These are phyloP conservation scores for Diacarnus erythraeanus DNA, from an alignment of 37 sponge, comb jelly and placozoan genomes.

Conservation along the genomic window DNA sequence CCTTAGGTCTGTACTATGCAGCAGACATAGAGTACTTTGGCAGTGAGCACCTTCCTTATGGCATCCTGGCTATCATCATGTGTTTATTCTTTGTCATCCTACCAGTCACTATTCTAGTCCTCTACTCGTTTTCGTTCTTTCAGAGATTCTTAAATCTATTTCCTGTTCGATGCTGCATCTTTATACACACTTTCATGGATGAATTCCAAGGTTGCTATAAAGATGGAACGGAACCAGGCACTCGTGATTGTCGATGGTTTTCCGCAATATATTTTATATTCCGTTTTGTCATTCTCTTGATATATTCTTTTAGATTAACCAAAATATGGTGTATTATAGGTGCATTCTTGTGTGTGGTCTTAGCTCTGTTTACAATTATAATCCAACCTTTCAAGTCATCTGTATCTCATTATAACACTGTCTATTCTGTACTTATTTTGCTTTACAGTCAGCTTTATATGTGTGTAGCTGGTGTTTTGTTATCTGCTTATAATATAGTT, in stretches of 20 bases:
- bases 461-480: background rate
- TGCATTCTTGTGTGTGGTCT: background rate
- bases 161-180: background rate
- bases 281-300: constrained; percentile 36
- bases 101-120: constrained; percentile 41
- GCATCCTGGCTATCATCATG: constrained; percentile 18
- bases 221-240: constrained; percentile 47
- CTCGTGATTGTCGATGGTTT: constrained; percentile 55
- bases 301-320: no score
- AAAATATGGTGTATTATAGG: no score
- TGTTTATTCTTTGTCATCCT: constrained; percentile 18
- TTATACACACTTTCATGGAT: constrained; percentile 43
- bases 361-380: background rate
- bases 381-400: background rate
- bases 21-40: constrained; percentile 48
- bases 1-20: constrained; percentile 22
- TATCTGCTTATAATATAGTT: background rate
- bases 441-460: background rate
- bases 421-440: constrained; percentile 1
- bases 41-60: constrained; percentile 41
- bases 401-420: background rate
- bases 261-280: constrained; percentile 35
- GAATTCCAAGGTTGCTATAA: constrained; percentile 70
- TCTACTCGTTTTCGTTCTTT: constrained; percentile 6
- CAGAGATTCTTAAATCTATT: background rate